A percentile compares a stretch with the other conserved stretches of the same genome.
Evolutionary conservation across 2,113 vertebrate genomes (phyloP).

Genomic region (Caranx melampygus): DNA sequence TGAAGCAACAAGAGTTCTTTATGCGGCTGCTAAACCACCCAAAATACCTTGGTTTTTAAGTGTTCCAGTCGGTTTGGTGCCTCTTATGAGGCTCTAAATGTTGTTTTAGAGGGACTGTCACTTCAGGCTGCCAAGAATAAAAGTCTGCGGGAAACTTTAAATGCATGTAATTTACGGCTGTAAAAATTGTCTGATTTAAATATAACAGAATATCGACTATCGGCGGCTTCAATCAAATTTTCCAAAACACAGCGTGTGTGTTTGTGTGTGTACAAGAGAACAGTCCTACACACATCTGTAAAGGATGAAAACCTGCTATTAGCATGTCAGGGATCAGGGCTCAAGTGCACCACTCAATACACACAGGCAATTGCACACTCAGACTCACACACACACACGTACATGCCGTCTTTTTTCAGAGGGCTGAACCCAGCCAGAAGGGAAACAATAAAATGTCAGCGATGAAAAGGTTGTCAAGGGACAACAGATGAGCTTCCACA

Average conservation of each 20-base stretch:
- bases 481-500: constrained; percentile 46
- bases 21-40: constrained; percentile 20
- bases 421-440: constrained; percentile 20
- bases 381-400: neutral
- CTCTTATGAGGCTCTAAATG: constrained; percentile 34
- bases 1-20: constrained; percentile 10
- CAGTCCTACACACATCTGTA: constrained; percentile 32
- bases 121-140: constrained; percentile 39
- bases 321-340: constrained; percentile 48
- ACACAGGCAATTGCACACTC: constrained; percentile 27
- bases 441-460: constrained; percentile 58
- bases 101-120: constrained; percentile 36
- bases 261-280: constrained; percentile 3
- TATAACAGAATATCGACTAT: constrained; percentile 45
- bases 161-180: constrained; percentile 50
- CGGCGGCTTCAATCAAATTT: constrained; percentile 29
- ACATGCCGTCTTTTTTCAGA: neutral
- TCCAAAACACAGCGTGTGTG: constrained; percentile 20
- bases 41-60: constrained; percentile 27
- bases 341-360: constrained; percentile 36
- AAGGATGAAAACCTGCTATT: constrained; percentile 60
- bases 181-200: constrained; percentile 41
- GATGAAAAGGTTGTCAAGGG: constrained; percentile 45
- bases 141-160: constrained; percentile 42
- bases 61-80: constrained; percentile 37